phyloP scores from a whole-genome alignment of 1,140 invertebrate genomes.

The Pygmarrhopalites habei region DNA sequence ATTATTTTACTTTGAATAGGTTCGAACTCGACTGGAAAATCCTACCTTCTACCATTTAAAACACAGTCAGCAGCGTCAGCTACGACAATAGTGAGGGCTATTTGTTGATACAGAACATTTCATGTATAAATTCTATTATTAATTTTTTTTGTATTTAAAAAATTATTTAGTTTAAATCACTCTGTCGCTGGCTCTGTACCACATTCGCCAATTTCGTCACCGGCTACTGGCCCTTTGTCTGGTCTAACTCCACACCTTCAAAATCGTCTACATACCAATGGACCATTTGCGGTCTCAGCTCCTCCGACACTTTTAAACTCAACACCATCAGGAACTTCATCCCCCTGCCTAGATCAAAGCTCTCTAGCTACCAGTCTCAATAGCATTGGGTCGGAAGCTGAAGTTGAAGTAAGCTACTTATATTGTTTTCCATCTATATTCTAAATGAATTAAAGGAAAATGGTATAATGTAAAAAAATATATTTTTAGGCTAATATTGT shows the following conservation, averaged over 20 bases:
- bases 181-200: neutral
- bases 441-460: neutral
- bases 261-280: neutral
- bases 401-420: conserved; percentile 18
- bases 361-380: conserved; percentile 26
- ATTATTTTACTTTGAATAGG: conserved; percentile 47
- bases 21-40: conserved; percentile 76
- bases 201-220: neutral
- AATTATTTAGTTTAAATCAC: conserved; percentile 62
- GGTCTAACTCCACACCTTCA: neutral
- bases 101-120: too few relatives aligned
- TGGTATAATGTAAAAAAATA: too few relatives aligned
- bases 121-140: too few relatives aligned
- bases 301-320: conserved; percentile 22
- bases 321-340: conserved; percentile 20
- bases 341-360: conserved; percentile 22
- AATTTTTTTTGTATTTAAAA: too few relatives aligned
- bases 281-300: conserved; percentile 10
- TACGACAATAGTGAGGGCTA: conserved; percentile 78
- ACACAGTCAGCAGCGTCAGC: conserved; percentile 80
- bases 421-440: neutral
- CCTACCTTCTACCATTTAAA: conserved; percentile 85
- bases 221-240: neutral
- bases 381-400: conserved; percentile 17
- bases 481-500: conserved; percentile 16